phyloP scores from a whole-genome alignment of 1,140 invertebrate genomes.

The Pemphigus obesinymphae region DNA sequence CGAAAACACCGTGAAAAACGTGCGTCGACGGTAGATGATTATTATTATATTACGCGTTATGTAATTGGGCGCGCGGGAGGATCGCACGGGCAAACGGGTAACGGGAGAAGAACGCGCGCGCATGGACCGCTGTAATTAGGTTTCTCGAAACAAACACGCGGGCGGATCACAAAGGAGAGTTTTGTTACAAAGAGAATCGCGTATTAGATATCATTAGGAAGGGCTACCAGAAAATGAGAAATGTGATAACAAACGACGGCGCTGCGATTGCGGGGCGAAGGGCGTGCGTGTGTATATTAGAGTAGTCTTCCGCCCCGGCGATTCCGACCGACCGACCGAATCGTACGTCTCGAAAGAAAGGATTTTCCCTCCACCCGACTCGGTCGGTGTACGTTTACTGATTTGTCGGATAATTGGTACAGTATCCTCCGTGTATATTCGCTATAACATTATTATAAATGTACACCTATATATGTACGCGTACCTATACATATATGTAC shows the following conservation, averaged over 20 bases:
- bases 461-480: not conserved
- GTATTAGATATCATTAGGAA: conserved; percentile 4
- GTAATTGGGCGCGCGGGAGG: not conserved
- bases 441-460: too few relatives aligned
- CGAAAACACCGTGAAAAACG: not conserved
- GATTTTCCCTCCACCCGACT: too few relatives aligned
- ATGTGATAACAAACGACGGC: conserved; percentile 15
- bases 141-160: conserved; percentile 18
- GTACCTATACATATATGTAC: not conserved
- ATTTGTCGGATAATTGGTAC: too few relatives aligned
- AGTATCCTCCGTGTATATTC: too few relatives aligned
- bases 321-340: too few relatives aligned
- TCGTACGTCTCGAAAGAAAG: not conserved
- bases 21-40: not conserved
- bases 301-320: not conserved
- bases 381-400: too few relatives aligned
- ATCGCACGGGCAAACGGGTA: not conserved
- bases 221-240: conserved; percentile 32
- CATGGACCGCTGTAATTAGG: conserved; percentile 23
- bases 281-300: not conserved
- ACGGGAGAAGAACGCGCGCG: conserved; percentile 2
- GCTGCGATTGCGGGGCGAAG: not conserved
- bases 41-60: not conserved
- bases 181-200: conserved; percentile 35
- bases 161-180: conserved; percentile 4